Base-by-base conservation (phyloP, 2,888 invertebrate species). In the Seira sanloemensis region DNA sequence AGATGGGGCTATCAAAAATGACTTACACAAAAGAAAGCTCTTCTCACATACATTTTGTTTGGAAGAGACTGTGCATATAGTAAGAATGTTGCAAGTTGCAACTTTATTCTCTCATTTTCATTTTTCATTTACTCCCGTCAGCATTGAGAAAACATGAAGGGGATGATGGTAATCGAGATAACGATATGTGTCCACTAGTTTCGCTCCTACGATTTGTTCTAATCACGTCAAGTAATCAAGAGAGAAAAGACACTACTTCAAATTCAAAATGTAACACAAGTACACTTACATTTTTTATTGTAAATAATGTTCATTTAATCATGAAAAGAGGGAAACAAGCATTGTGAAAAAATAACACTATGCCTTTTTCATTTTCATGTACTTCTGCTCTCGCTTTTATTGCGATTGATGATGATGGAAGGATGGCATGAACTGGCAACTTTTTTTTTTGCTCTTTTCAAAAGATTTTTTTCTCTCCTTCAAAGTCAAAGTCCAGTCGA, bases 181-280 rank as follows among this genome's bases (percentile, higher is more conserved):
- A 66, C n/a, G 23, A 66, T 66, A 66, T 21, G 7, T 66, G 23
- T 19, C 7, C 21, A 18, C 58, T 12, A 4, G 58, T n/a, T 58
- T 9, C 5, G 58, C 66, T 66, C 23, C 18, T 27, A n/a, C 62
- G 46, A 74, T 74, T 74, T 74, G 74, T 74, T 27, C 74, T 74
- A 62, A 74, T 74, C 74, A 74, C 62, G 73, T 73, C 26, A 73
- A n/a, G 9, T 37, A 37, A 37, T 37, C 37, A 37, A 37, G 12
- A 4, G 37, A 37, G 37, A 37, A 4, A 37, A 37, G n/a, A n/a
- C n/a, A n/a, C 37, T 7, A 37, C 5, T 37, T 37, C 12, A 12
- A 37, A 37, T 37, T 37, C 37, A 12, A 37, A 37, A 4, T 37
- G 12, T 37, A n/a, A n/a, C n/a, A n/a, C n/a, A n/a, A n/a, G n/a